Evolutionary conservation across 1,140 invertebrate species (phyloP), one percentile per base, ranked within the genome.

Genomic region (Doryteuthis pealeii): DNA sequence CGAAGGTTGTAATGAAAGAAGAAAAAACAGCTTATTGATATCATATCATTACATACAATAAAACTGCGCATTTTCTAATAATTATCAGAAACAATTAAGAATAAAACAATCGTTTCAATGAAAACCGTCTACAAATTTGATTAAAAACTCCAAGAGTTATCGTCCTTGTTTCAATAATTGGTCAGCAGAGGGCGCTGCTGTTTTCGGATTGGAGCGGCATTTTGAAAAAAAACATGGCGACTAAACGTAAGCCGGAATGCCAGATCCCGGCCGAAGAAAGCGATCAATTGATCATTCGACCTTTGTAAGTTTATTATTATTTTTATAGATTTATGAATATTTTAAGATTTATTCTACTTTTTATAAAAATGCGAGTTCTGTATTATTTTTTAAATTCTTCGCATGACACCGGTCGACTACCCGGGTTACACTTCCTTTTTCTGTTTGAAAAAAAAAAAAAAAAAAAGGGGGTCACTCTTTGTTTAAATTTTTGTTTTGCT

Each of bases 211-310:
- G 54, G 18, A 22, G 54, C 54, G 18, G 54, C 54, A 6, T 2
- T 58, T n/a, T 22, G 18, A 58, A 58, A 22, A 28, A 28, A 58
- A 76, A 49, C 31, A 85, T 85, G 84, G 79, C 83, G 49, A 66
- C 80, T 1, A 83, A 83, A 77, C 70, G 81, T 54, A 84, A 82
- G 76, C 49, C 82, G 14, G 83, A 83, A 18, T 74, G 70, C 31
- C 80, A 82, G 71, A 49, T 84, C n/a, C 84, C 84, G 15, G 79
- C 80, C 18, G 84, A 86, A 74, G 84, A 86, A 71, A 85, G 81
- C 49, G 84, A 86, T 72, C 79, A 82, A 65, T 73, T 86, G 3
- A 78, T 82, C 12, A 86, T 86, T 26, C 76, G 79, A 73, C 84
- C 84, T 22, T 75, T 86, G 84, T 86, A 73, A 77, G 80, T 70